phyloP scores from a whole-genome alignment of 2,113 vertebrate species.

The Sporophila hypoxantha region DNA sequence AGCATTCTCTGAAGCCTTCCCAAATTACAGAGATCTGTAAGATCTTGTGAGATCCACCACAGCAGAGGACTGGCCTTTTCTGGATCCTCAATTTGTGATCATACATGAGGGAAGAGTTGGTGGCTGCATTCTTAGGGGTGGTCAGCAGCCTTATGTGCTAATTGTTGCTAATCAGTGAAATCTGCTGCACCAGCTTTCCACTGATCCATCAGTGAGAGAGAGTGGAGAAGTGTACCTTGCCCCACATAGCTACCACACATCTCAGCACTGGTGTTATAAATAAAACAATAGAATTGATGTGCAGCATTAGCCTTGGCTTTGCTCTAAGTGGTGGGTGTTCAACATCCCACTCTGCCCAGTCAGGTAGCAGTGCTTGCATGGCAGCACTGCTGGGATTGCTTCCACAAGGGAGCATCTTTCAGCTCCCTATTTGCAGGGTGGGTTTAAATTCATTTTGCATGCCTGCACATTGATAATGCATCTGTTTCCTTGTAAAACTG shows the following conservation, averaged over 20 bases:
- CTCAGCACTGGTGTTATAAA: neutral
- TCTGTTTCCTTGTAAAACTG: neutral
- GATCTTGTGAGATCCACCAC: neutral
- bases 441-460: neutral
- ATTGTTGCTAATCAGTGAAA: neutral
- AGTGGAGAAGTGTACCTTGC: neutral
- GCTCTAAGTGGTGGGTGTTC: neutral
- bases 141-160: neutral
- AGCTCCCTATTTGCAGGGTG: neutral
- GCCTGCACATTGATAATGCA: neutral
- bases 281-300: neutral
- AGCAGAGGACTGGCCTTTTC: neutral
- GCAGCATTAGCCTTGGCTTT: neutral
- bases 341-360: rapidly evolving
- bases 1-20: neutral
- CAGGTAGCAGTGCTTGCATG: neutral
- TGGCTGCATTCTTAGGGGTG: neutral
- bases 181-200: neutral
- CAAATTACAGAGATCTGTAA: neutral
- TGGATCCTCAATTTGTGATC: neutral
- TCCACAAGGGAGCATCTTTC: neutral
- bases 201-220: neutral
- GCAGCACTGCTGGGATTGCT: neutral
- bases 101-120: neutral
- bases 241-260: rapidly evolving